Conservation (phyloP, 30 jellyfish, hydroid and myxozoan genomes). For the Chironex yamaguchii region DNA sequence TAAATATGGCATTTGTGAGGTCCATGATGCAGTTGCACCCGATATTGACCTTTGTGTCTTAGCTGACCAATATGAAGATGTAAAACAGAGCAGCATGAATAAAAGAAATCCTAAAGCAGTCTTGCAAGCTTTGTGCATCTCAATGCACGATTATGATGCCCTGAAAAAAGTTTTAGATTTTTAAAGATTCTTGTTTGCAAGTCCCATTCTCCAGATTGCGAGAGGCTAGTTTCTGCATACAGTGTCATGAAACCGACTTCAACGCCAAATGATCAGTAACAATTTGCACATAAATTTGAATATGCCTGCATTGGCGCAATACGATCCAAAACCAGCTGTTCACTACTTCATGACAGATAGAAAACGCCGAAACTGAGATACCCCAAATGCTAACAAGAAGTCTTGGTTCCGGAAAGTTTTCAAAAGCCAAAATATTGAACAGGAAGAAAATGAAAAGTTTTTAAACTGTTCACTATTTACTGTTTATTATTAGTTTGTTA, state of each 20-base stretch:
- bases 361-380: slow-evolving; percentile 42
- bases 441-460: slow-evolving; percentile 16
- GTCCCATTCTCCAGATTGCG: slow-evolving; percentile 63
- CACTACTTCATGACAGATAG: slow-evolving; percentile 50
- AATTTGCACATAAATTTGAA: slow-evolving; percentile 14
- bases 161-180: slow-evolving; percentile 31
- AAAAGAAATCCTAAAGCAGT: slow-evolving; percentile 17
- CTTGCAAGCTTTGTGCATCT: slow-evolving; percentile 63
- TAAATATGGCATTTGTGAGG: slow-evolving; percentile 28
- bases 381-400: slow-evolving; percentile 18
- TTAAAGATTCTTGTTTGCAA: slow-evolving; percentile 55
- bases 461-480: slow-evolving; percentile 25
- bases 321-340: slow-evolving; percentile 48
- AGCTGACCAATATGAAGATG: slow-evolving; percentile 54
- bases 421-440: slow-evolving; percentile 32
- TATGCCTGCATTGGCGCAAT: slow-evolving; percentile 35
- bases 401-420: slow-evolving; percentile 51
- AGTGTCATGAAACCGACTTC: slow-evolving; percentile 47
- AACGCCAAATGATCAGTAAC: slow-evolving; percentile 28
- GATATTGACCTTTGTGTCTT: slow-evolving; percentile 36
- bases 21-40: slow-evolving; percentile 40
- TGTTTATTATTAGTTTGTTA: slow-evolving; percentile 27
- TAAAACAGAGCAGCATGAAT: slow-evolving; percentile 52
- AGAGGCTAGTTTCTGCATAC: slow-evolving; percentile 51
- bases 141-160: slow-evolving; percentile 53